Evolutionary conservation across 2,113 vertebrate species (phyloP), one percentile per base, ranked within the genome.

Genomic region (Galemys pyrenaicus): DNA sequence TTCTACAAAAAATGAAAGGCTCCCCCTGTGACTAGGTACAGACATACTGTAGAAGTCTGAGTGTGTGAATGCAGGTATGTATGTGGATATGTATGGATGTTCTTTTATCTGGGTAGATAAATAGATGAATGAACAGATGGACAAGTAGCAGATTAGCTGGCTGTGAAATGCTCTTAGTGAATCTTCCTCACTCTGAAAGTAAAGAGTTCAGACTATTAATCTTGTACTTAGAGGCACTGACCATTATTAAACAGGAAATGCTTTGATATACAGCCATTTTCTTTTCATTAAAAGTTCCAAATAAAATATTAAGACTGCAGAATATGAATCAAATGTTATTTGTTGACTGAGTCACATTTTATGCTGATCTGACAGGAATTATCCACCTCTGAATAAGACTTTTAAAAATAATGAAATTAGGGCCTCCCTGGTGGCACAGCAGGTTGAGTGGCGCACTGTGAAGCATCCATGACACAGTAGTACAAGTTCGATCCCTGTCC

Each of bases 301-400:
- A 75, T 22, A 64, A 87, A 87, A 89, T 30, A 37, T 67, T 37
- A 49, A 93, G 30, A 68, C 35, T 73, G 9, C n/a, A 44, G 41
- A 11, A 46, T 83, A 67, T 67, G 62, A 64, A 73, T 35, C 26
- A 54, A 78, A 44, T 6, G 1, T 60, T 77, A 41, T 35, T 65
- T 60, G 41, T 24, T 58, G 68, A 65, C 58, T 56, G 32, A 77
- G 22, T 9, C 13, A 22, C 12, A n/a, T 13, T 49, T 67, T 65
- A 2, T 51, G 24, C 13, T 12, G 30, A 0, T 68, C 82, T 96
- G 77, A 67, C 24, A 41, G 5, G 3, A 87, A 75, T 74, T 95
- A 88, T 93, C 94, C 95, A 86, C 89, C 96, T 97, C 95, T 94
- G 94, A 97, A 87, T 86, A 96, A 96, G 75, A 92, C 95, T 91